phyloP scores from a whole-genome alignment of 2,797 vertebrate genomes.

The Odontamblyopus lacepedii region DNA sequence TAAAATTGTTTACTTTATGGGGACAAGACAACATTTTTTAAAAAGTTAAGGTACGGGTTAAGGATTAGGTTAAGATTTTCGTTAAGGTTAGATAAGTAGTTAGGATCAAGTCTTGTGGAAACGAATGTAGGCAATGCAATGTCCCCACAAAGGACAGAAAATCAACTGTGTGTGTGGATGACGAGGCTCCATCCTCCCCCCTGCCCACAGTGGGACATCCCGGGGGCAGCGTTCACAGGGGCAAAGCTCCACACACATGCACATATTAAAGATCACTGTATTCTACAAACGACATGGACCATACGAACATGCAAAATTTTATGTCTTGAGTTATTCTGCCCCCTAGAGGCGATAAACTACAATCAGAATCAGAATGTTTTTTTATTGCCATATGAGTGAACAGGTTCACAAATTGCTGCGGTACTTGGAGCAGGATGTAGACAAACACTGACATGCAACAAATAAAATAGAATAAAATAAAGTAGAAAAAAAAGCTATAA shows the following conservation, averaged over 20 bases:
- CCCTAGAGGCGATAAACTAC: constrained; percentile 54
- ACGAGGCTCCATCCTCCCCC: constrained; percentile 47
- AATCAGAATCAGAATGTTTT: too few relatives aligned
- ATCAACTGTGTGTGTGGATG: constrained; percentile 34
- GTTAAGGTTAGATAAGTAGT: not conserved
- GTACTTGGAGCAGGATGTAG: too few relatives aligned
- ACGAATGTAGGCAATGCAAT: not conserved
- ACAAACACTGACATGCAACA: too few relatives aligned
- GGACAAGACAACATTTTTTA: not conserved
- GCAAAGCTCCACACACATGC: not conserved
- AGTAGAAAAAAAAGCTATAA: too few relatives aligned
- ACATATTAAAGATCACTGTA: constrained; percentile 2
- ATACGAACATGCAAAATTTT: not conserved
- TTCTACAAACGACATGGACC: too few relatives aligned
- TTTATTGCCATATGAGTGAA: too few relatives aligned
- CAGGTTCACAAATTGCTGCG: too few relatives aligned
- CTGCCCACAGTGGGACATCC: constrained; percentile 42
- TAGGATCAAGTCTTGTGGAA: not conserved
- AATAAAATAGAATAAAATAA: too few relatives aligned
- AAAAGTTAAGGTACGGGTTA: not conserved
- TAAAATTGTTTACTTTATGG: not conserved
- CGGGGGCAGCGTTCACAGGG: constrained; percentile 16
- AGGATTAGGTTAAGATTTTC: not conserved
- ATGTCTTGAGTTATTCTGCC: constrained; percentile 47
- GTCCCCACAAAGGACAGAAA: not conserved